Base-by-base conservation (phyloP, 2,113 vertebrate species). In the Dascyllus trimaculatus region DNA sequence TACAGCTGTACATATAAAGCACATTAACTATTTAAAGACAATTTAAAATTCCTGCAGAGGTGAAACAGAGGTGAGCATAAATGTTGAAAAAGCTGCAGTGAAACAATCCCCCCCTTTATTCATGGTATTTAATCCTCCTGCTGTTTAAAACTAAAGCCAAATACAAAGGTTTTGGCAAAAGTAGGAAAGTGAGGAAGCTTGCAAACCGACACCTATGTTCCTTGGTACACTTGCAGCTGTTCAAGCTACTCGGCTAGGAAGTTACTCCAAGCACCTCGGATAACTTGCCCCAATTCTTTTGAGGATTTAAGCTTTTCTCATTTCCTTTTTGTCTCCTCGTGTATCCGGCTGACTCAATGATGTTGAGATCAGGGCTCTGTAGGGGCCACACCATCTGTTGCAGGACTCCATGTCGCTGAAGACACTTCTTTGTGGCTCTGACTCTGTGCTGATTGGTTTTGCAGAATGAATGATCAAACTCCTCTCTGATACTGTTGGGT, bases 61-160 rank as follows among this genome's bases (percentile, higher is more conserved):
- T 78, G 59, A 75, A 54, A 59, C 4, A 56, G 53, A 76, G 46
- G 63, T 65, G 58, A 65, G 11, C 49, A 70, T 84, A 26, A 73
- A 75, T 81, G 65, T 75, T 71, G n/a, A 35, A 69, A 77, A 18
- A 21, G 1, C 35, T 52, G 43, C 3, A 48, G 19, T 21, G 10
- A 26, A 32, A 14, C 29, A 18, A 4, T 1, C n/a, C 17, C 0
- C 19, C 2, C 45, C n/a, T 25, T 5, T 19, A 11, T 15, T n/a
- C 11, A 24, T 25, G 4, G 15, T 49, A 8, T n/a, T 54, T 43
- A 25, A 49, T 13, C 29, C 63, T 53, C 11, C 17, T 49, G 43
- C 8, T 6, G 4, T 52, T 22, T 21, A 6, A 19, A 57, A 32
- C 3, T 63, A 22, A 8, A 19, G 45, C 29, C 10, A 57, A 8